Evolutionary conservation across 2,797 vertebrate species (phyloP), one percentile per base, ranked within the genome.

Genomic region (Picus viridis): DNA sequence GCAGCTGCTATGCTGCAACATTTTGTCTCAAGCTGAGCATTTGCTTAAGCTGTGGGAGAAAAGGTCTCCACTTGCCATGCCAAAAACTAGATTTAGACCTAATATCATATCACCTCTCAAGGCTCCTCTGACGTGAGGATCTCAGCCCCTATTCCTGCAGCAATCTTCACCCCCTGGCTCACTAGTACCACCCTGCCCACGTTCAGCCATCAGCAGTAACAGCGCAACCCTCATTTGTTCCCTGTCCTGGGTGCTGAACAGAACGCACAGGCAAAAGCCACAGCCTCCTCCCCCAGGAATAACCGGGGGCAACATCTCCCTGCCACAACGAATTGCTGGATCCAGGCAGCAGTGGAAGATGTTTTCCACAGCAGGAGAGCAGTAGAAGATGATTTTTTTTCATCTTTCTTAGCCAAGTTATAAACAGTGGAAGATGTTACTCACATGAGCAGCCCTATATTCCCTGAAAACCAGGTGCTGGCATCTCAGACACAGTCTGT

Each of bases 311-410:
- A 67, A 49, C 0, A 0, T 67, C 57, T 73, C 58, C 29, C 51
- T 59, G 19, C 58, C 30, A 54, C 3, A 80, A 61, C 27, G 71
- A 86, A 85, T 23, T 49, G 10, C 5, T 59, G 59, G 36, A 79
- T 92, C 14, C 2, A 6, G 56, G n/a, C 26, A 79, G 47, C 43
- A 47, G 32, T 10, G 36, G 45, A 45, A 45, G 39, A 39, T 39
- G 39, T 39, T 39, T 39, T 39, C 39, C 39, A 39, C 39, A 39
- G 39, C 12, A 39, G 39, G 23, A 9, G 41, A 63, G 69, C 62
- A 62, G 12, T 54, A 13, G 7, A 91, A 86, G 22, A 12, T 86
- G 62, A n/a, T n/a, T n/a, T n/a, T 18, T 84, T 93, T 89, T 84
- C 12, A 36, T 16, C 5, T 69, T 4, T 69, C 24, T 78, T 61